Percentiles rank a stretch among this genome's conserved stretches.
Evolutionary conservation across 2,888 invertebrate species (phyloP).

Genomic region (Dryadula phaetusa): DNA sequence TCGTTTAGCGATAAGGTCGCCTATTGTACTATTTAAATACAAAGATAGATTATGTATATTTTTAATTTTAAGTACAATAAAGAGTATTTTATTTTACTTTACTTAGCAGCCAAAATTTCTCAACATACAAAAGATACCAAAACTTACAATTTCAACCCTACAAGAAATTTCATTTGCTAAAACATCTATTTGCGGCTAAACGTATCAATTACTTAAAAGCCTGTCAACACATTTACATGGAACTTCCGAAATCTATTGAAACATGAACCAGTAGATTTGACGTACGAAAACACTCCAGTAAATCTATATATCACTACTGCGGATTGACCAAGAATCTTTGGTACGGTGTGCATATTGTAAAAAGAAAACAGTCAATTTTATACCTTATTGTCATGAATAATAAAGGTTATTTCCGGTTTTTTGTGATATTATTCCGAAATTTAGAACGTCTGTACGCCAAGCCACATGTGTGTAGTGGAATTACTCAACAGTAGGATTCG

Average conservation of each 20-base stretch:
- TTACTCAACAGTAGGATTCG: constrained; percentile 44
- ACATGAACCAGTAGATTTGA: constrained; percentile 35
- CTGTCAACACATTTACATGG: constrained; percentile 28
- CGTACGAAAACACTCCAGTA: constrained; percentile 36
- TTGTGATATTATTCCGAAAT: not conserved
- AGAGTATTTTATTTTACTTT: no score
- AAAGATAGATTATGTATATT: no score
- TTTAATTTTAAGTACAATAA: no score
- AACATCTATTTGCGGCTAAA: constrained; percentile 3
- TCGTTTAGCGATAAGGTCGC: no score
- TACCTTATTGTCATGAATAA: not conserved
- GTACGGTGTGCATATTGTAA: constrained; percentile 21
- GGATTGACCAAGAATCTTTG: constrained; percentile 44
- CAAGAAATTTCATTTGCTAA: constrained; percentile 18
- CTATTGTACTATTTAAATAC: no score
- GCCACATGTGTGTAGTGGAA: constrained; percentile 45
- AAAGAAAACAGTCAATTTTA: not conserved
- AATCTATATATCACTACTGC: constrained; percentile 42
- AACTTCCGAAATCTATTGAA: constrained; percentile 28
- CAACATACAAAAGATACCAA: constrained; percentile 2
- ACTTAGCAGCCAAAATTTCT: not conserved
- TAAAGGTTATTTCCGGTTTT: constrained; percentile 21
- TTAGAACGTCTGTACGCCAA: constrained; percentile 36
- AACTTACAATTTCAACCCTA: constrained; percentile 3
- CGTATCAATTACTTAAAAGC: constrained; percentile 29